phyloP scores from a whole-genome alignment of 2,888 invertebrate species.

The Ctenicera cuprea region DNA sequence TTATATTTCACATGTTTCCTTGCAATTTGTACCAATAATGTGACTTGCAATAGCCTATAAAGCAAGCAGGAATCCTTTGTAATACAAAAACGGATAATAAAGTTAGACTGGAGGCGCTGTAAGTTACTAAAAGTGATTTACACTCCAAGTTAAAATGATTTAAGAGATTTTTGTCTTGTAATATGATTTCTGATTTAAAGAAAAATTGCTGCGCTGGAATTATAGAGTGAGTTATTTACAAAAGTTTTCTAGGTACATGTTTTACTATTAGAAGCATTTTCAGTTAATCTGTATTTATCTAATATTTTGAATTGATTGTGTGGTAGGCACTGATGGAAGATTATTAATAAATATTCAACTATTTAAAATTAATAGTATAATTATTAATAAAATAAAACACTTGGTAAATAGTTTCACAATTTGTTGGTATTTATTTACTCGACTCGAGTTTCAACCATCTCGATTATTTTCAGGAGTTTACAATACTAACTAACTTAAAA shows the following conservation, averaged over 20 bases:
- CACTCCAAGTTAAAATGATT: constrained; percentile 37
- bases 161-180: constrained; percentile 13
- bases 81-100: constrained; percentile 46
- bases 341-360: too few species aligned
- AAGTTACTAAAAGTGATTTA: constrained; percentile 49
- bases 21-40: constrained; percentile 70
- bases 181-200: background rate
- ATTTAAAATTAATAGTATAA: too few species aligned
- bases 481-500: too few species aligned
- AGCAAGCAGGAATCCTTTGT: constrained; percentile 63
- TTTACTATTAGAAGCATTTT: background rate
- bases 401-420: too few species aligned
- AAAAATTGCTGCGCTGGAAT: background rate
- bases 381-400: too few species aligned
- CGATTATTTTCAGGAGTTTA: too few species aligned
- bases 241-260: background rate
- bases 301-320: too few species aligned
- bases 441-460: too few species aligned
- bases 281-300: too few species aligned
- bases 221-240: background rate
- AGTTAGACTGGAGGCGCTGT: constrained; percentile 31
- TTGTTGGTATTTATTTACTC: too few species aligned
- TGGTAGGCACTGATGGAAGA: too few species aligned
- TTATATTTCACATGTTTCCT: constrained; percentile 68
- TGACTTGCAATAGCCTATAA: constrained; percentile 66